Evolutionary conservation across 1,140 invertebrate species (phyloP).

Genomic region (Drosophila punjabiensis): DNA sequence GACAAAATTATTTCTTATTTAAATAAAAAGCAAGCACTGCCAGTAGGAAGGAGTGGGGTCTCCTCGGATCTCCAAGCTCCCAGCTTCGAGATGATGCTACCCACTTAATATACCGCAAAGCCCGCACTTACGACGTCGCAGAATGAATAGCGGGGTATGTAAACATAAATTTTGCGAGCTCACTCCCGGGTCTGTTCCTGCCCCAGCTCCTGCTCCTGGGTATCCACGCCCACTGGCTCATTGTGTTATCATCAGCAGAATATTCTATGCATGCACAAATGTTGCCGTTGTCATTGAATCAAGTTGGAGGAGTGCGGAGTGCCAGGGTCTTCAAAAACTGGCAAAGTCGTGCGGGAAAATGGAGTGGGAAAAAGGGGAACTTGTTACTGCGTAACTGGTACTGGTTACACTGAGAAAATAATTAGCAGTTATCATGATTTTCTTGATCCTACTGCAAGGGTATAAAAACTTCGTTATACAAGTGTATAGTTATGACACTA

Average conservation of each 20-base stretch:
- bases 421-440: neutral
- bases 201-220: neutral
- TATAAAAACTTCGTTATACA: neutral
- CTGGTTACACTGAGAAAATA: conserved; percentile 3
- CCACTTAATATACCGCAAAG: conserved; percentile 82
- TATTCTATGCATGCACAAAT: conserved; percentile 84
- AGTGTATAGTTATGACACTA: neutral
- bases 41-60: conserved; percentile 5
- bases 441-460: no score
- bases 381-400: conserved; percentile 19
- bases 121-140: conserved; percentile 75
- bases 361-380: conserved; percentile 13
- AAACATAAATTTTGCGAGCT: conserved; percentile 82
- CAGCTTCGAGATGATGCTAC: conserved; percentile 64
- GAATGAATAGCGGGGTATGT: conserved; percentile 82
- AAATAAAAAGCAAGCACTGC: conserved; percentile 72
- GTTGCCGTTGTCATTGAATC: conserved; percentile 83
- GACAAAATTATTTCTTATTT: conserved; percentile 84
- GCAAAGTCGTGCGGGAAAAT: conserved; percentile 4
- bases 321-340: conserved; percentile 41
- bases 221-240: conserved; percentile 33
- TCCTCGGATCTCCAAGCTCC: conserved; percentile 1
- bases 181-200: conserved; percentile 33
- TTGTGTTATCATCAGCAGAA: conserved; percentile 81
- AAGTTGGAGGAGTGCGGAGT: conserved; percentile 41